Conservation (phyloP, 2,113 vertebrate species). For the Perca fluviatilis region DNA sequence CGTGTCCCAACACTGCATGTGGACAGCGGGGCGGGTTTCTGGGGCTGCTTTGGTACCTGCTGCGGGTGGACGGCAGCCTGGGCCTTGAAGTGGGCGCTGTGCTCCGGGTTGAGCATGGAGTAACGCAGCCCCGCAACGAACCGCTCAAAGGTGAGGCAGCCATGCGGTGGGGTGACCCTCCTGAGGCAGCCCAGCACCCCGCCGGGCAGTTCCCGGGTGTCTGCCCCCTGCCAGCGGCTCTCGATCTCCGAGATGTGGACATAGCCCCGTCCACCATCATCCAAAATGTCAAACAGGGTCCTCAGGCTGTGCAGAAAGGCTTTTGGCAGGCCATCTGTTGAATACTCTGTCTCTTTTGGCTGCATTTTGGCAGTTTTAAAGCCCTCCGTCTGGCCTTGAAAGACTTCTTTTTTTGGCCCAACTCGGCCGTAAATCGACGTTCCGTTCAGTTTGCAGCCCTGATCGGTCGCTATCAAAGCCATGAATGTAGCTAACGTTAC, state of each 20-base stretch:
- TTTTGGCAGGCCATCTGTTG: slow-evolving; percentile 88
- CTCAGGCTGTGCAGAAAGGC: slow-evolving; percentile 93
- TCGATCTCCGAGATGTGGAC: slow-evolving; percentile 96
- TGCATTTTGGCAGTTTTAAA: slow-evolving; percentile 67
- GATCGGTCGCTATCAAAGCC: slow-evolving; percentile 81
- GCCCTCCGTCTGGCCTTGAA: slow-evolving; percentile 27
- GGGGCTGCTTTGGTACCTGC: slow-evolving; percentile 48
- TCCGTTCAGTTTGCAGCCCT: slow-evolving; percentile 68
- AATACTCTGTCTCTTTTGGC: slow-evolving; percentile 75
- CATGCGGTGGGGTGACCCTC: slow-evolving; percentile 89
- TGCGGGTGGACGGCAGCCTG: slow-evolving; percentile 71
- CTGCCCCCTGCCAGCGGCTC: slow-evolving; percentile 92
- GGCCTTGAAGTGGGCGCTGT: slow-evolving; percentile 55
- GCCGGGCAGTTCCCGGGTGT: slow-evolving; percentile 88
- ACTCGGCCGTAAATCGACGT: slow-evolving; percentile 56
- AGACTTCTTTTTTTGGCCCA: slow-evolving; percentile 58
- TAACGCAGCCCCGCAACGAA: slow-evolving; percentile 92
- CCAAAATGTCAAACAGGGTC: slow-evolving; percentile 95
- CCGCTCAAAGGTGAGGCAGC: slow-evolving; percentile 93
- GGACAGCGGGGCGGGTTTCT: slow-evolving; percentile 63
- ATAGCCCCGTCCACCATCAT: slow-evolving; percentile 90
- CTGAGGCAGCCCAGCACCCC: slow-evolving; percentile 91
- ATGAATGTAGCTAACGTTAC: slow-evolving; percentile 58
- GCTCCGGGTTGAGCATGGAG: slow-evolving; percentile 87
- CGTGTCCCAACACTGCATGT: slow-evolving; percentile 57